phyloP scores from a whole-genome alignment of 2,113 vertebrate genomes.

The Nestor notabilis region DNA sequence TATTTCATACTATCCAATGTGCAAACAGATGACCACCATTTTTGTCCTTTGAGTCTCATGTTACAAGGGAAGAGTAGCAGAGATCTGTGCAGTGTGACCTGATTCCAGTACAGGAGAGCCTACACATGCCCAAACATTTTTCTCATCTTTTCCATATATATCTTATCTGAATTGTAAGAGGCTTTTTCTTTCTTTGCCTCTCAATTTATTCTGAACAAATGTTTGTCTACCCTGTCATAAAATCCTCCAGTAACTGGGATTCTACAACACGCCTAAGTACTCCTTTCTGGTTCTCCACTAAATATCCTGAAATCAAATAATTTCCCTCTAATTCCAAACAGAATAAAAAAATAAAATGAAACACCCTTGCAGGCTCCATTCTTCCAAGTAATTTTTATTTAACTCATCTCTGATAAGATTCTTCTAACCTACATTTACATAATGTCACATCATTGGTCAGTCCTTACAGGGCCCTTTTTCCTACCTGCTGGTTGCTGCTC shows the following conservation, averaged over 20 bases:
- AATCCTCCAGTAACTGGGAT: background rate
- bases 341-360: background rate
- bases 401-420: background rate
- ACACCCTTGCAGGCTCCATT: background rate
- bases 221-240: background rate
- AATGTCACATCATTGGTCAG: background rate
- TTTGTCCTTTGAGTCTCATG: background rate
- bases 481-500: background rate
- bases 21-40: background rate
- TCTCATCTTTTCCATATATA: background rate
- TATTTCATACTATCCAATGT: background rate
- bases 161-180: background rate
- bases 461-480: background rate
- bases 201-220: background rate
- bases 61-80: background rate
- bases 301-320: background rate
- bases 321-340: background rate
- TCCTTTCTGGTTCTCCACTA: background rate
- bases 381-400: background rate
- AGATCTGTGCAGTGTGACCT: background rate
- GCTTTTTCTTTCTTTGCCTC: background rate
- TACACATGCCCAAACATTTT: background rate
- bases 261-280: background rate
- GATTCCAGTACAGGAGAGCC: background rate
- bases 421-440: background rate